Evolutionary conservation across 2,113 vertebrate species (phyloP).

Genomic region (Myotis yumanensis): DNA sequence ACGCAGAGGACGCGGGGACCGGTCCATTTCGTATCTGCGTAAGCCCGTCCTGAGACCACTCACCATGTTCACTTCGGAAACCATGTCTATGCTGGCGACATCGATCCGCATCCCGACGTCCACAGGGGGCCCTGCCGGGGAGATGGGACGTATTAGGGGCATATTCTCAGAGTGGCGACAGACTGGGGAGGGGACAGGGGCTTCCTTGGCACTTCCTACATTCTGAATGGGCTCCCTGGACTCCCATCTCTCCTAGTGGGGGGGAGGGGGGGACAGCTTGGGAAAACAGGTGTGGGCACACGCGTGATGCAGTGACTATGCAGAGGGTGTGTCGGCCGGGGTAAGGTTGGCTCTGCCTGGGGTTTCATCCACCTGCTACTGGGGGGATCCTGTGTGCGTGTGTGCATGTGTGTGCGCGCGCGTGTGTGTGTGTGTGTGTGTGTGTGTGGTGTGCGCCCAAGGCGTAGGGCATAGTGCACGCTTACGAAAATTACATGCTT

Average conservation of each 20-base stretch:
- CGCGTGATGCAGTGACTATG: conserved; percentile 64
- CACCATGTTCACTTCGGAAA: conserved; percentile 98
- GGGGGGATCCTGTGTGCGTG: neutral
- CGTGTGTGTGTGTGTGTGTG: neutral
- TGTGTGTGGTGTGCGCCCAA: neutral
- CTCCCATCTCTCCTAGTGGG: neutral
- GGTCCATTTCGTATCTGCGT: conserved; percentile 66
- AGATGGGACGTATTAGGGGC: conserved; percentile 18
- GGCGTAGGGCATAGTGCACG: conserved; percentile 13
- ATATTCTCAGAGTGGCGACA: neutral
- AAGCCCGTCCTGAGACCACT: conserved; percentile 80
- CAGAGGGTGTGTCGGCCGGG: conserved; percentile 61
- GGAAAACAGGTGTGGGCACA: conserved; percentile 61
- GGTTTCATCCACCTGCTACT: conserved; percentile 39
- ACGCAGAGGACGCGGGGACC: conserved; percentile 28
- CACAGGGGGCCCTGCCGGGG: conserved; percentile 89
- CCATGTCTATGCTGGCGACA: conserved; percentile 95
- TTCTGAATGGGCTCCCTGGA: neutral
- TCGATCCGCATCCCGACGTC: conserved; percentile 96
- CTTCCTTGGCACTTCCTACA: neutral
- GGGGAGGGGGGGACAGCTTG: neutral
- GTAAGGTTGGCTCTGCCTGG: conserved; percentile 24
- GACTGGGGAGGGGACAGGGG: neutral
- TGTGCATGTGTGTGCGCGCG: neutral
- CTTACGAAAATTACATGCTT: neutral